These are phyloP conservation scores for Lucilia sericata DNA, from an alignment of 1,140 invertebrate genomes.

Conservation along the genomic window DNA sequence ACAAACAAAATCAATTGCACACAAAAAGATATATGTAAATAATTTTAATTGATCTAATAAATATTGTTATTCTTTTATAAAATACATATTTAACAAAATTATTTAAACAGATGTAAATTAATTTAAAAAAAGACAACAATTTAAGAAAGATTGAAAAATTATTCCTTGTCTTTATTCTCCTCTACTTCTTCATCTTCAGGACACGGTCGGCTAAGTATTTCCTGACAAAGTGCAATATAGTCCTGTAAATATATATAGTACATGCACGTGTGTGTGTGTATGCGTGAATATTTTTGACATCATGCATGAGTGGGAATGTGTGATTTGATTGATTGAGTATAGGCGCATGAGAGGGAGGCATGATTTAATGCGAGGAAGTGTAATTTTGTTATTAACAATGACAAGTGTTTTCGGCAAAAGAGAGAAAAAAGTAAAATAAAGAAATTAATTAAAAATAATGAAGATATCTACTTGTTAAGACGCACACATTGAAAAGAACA, in stretches of 20 bases:
- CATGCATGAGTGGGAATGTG: not conserved
- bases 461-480: no score
- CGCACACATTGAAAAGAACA: no score
- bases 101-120: no score
- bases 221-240: constrained; percentile 66
- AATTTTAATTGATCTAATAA: not conserved
- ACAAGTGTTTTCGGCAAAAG: not conserved
- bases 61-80: no score
- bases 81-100: no score
- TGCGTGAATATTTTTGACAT: not conserved
- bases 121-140: not conserved
- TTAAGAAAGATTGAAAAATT: not conserved
- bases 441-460: not conserved
- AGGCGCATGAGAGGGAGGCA: no score
- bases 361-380: not conserved
- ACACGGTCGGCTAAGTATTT: constrained; percentile 65
- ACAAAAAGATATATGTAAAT: not conserved
- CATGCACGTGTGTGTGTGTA: not conserved
- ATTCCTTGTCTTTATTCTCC: constrained; percentile 27
- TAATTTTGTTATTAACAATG: not conserved
- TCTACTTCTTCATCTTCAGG: constrained; percentile 63
- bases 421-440: not conserved
- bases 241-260: constrained; percentile 53
- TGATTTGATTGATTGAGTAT: not conserved
- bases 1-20: not conserved